Base-by-base conservation (phyloP, 2,113 vertebrate genomes). In the Siphamia tubifer region DNA sequence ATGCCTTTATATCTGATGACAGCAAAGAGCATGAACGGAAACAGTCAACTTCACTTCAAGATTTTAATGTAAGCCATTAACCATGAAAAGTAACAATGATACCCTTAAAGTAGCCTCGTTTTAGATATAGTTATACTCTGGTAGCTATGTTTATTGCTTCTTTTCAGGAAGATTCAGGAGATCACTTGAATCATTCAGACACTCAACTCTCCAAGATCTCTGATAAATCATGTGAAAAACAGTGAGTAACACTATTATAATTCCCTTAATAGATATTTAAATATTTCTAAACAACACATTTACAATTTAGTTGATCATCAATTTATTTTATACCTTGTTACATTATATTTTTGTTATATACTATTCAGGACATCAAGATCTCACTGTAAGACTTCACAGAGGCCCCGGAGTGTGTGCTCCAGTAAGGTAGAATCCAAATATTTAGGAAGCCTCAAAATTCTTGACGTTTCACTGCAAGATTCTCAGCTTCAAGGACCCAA, bases 391-490 rank as follows among this genome's bases (percentile, higher is more conserved):
- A 69, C 47, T 24, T 45, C 74, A n/a, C 68, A 39, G 16, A 87
- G 61, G 63, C 43, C 74, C 45, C 79, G 64, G 44, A 85, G 75
- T 30, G 67, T 27, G 2, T 61, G 72, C 13, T 74, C 85, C 8
- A 84, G 58, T 21, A 87, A 54, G 6, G 84, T 91, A 19, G 81
- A 92, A 24, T 94, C 96, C 64, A 94, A 91, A 5, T 96, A 95
- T 80, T 76, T 96, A 71, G 97, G 95, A 9, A 86, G 91, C 1
- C 81, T 97, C 70, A 95, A 94, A 78, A 47, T 96, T 58, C 86
- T 97, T 80, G 96, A 93, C 61, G 21, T 35, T 0, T 43, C 68
- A 2, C 79, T 83, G 13, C 87, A 92, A 16, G 91, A 90, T 10
- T 88, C 82, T 21, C 88, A 93, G 35, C 81, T 91, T 27, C 87